These are phyloP conservation scores for Matsumurasca onukii DNA, from an alignment of 1,140 invertebrate genomes.

Conservation along the genomic window DNA sequence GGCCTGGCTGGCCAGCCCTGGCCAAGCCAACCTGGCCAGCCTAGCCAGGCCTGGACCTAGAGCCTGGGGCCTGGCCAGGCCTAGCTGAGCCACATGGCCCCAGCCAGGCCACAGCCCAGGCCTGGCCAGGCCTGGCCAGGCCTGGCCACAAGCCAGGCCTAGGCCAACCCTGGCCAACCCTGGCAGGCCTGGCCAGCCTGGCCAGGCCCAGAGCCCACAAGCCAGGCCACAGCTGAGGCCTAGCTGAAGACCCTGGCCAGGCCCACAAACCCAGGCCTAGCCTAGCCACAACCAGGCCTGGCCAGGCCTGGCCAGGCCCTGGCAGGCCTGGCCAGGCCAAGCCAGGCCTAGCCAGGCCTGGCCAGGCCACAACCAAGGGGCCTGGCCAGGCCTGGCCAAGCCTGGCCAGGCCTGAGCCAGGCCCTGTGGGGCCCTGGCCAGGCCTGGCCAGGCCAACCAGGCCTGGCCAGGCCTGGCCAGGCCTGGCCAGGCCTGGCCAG, in stretches of 20 bases:
- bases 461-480: constrained; percentile 10
- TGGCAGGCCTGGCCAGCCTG: constrained; percentile 17
- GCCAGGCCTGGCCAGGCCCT: background rate
- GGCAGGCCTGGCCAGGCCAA: background rate
- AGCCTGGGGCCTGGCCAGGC: background rate
- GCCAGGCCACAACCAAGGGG: constrained; percentile 7
- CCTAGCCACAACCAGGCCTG: no score
- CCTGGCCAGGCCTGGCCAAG: background rate
- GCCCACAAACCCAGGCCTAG: no score
- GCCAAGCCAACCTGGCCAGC: constrained; percentile 10
- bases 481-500: constrained; percentile 21
- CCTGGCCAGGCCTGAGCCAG: constrained; percentile 26
- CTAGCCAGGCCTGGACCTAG: background rate
- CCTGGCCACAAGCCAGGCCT: constrained; percentile 14
- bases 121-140: constrained; percentile 5
- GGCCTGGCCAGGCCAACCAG: constrained; percentile 18
- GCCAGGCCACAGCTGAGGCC: background rate
- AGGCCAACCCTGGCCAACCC: constrained; percentile 1
- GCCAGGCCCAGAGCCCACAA: constrained; percentile 1
- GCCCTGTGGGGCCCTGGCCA: constrained; percentile 16
- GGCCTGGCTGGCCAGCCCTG: background rate
- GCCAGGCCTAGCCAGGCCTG: background rate
- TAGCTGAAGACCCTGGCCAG: no score
- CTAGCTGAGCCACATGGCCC: background rate
- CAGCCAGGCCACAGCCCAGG: background rate